Evolutionary conservation across 2,888 invertebrate species (phyloP), one percentile per base, ranked within the genome.

Genomic region (Synergus laeviventris): DNA sequence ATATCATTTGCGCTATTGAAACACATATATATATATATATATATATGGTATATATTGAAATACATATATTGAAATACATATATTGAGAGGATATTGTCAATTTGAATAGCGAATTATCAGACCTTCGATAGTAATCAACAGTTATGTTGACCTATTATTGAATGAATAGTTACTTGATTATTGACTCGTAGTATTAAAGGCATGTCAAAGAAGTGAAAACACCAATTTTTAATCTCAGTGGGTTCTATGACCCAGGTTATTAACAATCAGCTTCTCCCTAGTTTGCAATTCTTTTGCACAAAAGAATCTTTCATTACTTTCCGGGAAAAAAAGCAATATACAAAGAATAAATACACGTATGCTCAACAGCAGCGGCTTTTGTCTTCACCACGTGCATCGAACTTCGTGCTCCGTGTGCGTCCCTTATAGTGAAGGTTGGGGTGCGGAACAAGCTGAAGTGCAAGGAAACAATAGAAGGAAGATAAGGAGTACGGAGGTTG

Each of bases 261-360:
- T 18, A 54, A 54, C 2, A 54, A 18, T 18, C 18, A 18, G 9
- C 49, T 49, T 49, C n/a, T n/a, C 49, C 49, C 49, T 49, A 8
- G 49, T 49, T n/a, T 49, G 49, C 49, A 49, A 49, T 49, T 49
- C n/a, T 49, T n/a, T 49, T 49, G n/a, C n/a, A 49, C 49, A 54
- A 54, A 54, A 54, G 49, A 54, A 54, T 54, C 49, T 54, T 54
- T 54, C 49, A 54, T 54, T 18, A 54, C 18, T 54, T 54, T 9
- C 49, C 18, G 9, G n/a, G 9, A 54, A 54, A 54, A 54, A 18
- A n/a, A 45, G 16, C 42, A 45, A n/a, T n/a, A 9, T 2, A 49
- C 49, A 49, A 49, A 49, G 49, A n/a, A 49, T 2, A 54, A 9
- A 16, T 18, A 54, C 16, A 18, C 18, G 18, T 54, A 18, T 54